Evolutionary conservation across 2,797 vertebrate genomes (phyloP).

Genomic region (Phoxinus dragarum): DNA sequence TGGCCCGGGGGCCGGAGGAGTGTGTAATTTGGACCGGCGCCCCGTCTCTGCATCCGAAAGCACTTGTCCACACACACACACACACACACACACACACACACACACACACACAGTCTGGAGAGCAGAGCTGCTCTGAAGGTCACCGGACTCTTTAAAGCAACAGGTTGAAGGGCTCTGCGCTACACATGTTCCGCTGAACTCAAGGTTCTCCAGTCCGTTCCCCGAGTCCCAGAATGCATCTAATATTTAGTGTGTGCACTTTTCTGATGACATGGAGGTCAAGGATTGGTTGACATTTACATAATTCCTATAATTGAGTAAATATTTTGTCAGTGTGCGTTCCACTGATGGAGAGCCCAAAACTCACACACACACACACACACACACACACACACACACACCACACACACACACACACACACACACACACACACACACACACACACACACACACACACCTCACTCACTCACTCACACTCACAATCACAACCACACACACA

Average conservation of each 20-base stretch:
- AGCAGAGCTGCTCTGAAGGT: background rate
- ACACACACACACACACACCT: background rate
- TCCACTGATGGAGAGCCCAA: background rate
- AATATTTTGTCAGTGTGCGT: background rate
- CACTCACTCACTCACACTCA: background rate
- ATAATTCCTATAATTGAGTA: constrained; percentile 26
- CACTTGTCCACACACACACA: background rate
- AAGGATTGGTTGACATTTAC: background rate
- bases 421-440: background rate
- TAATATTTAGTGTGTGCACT: background rate
- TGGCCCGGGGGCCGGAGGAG: constrained; percentile 8
- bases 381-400: background rate
- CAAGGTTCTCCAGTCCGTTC: background rate
- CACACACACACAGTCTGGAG: constrained; percentile 3
- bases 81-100: background rate
- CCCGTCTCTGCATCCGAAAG: constrained; percentile 32
- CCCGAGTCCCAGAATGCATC: background rate
- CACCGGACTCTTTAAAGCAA: background rate
- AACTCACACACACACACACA: background rate
- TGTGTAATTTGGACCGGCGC: constrained; percentile 45
- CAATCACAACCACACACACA: background rate
- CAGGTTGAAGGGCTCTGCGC: background rate
- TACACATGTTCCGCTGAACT: background rate
- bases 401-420: too few relatives aligned
- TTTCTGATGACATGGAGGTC: background rate